Percentiles rank a stretch among this genome's conserved stretches.
Evolutionary conservation across 2,888 invertebrate species (phyloP).

Genomic region (Hoplodrina ambigua): DNA sequence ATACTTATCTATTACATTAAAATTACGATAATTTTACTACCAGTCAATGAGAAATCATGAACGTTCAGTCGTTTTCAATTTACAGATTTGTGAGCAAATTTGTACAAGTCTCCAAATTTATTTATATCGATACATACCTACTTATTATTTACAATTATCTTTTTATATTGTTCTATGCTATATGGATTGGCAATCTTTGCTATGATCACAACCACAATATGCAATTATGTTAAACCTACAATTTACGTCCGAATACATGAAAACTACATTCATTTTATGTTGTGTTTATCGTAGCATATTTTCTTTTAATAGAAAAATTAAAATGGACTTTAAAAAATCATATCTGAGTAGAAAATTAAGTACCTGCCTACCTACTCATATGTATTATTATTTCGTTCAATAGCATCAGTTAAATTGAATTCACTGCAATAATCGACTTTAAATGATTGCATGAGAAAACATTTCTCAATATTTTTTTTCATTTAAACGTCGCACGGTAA

Average conservation of each 20-base stretch:
- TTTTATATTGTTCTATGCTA: conserved; percentile 73
- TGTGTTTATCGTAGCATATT: conserved; percentile 60
- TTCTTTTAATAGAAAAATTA: not conserved
- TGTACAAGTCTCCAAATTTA: conserved; percentile 89
- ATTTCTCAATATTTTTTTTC: not conserved
- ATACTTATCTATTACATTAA: conserved; percentile 59
- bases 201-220: conserved; percentile 90
- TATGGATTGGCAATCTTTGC: conserved; percentile 88
- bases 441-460: not conserved
- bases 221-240: conserved; percentile 77
- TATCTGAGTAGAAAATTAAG: not conserved
- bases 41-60: conserved; percentile 87
- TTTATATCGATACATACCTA: conserved; percentile 82
- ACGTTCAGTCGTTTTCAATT: conserved; percentile 88
- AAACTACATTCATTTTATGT: conserved; percentile 54
- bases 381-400: not conserved
- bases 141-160: conserved; percentile 82
- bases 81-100: conserved; percentile 88
- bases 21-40: conserved; percentile 78
- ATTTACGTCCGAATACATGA: conserved; percentile 67
- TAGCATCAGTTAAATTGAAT: not conserved
- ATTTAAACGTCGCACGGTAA: not conserved
- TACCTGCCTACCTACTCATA: not conserved
- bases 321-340: not conserved
- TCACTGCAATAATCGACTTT: not conserved